These are phyloP conservation scores for Coptotermes formosanus DNA, from an alignment of 1,140 invertebrate genomes.

Conservation along the genomic window DNA sequence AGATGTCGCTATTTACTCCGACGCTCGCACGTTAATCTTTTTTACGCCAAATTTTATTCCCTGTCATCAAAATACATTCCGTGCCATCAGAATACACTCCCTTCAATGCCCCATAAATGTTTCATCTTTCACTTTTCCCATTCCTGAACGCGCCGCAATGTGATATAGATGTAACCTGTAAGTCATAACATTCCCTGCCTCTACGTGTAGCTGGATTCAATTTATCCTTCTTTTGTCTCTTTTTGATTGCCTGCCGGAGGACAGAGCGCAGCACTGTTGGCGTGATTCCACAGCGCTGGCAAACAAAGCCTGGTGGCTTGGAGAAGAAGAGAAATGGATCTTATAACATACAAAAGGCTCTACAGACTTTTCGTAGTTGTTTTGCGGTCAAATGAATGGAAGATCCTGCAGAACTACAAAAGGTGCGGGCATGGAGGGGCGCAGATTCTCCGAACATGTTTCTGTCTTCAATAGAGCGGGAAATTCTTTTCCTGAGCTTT, in stretches of 20 bases:
- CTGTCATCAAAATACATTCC: too few relatives aligned
- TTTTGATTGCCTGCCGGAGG: background rate
- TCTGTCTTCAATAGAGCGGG: background rate
- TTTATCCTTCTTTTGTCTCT: constrained; percentile 14
- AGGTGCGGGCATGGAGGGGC: background rate
- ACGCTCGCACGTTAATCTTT: too few relatives aligned
- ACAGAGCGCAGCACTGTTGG: background rate
- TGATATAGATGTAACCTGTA: background rate
- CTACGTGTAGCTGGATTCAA: background rate
- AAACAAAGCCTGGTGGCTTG: background rate
- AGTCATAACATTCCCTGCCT: background rate
- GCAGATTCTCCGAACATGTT: background rate
- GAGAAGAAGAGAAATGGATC: background rate
- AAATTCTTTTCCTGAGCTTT: background rate
- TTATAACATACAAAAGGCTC: background rate
- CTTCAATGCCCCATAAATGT: background rate
- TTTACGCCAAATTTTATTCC: too few relatives aligned
- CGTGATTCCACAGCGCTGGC: background rate
- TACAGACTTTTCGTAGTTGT: background rate
- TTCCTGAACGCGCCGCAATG: background rate
- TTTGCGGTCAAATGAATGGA: constrained; percentile 9
- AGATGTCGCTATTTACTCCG: too few relatives aligned
- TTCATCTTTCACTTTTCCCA: background rate
- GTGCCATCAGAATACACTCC: too few relatives aligned
- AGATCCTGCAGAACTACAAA: background rate